Evolutionary conservation across 1,140 invertebrate genomes (phyloP).

Genomic region (Brachionus paranguensis): DNA sequence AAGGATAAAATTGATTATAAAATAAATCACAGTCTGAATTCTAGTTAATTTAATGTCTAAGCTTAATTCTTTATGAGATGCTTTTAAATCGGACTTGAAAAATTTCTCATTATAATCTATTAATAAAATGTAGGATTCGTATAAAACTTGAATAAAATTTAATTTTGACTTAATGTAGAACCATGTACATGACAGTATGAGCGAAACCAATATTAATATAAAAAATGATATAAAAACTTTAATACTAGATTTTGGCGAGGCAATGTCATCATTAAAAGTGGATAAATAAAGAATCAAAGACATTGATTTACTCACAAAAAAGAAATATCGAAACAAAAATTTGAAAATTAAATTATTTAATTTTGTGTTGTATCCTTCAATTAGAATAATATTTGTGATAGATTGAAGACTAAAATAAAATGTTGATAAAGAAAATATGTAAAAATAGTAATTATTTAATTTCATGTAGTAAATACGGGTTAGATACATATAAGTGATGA

Average conservation of each 20-base stretch:
- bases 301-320: background rate
- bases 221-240: background rate
- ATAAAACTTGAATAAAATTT: background rate
- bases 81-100: background rate
- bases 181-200: background rate
- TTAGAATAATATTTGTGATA: background rate
- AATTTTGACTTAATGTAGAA: background rate
- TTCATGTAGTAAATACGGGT: constrained; percentile 5
- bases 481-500: background rate
- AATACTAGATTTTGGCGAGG: background rate
- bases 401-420: constrained; percentile 11
- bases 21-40: background rate
- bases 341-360: constrained; percentile 10
- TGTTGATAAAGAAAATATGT: background rate
- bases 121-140: background rate
- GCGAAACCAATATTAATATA: background rate
- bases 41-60: background rate
- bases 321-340: constrained; percentile 26
- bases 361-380: background rate
- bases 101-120: constrained; percentile 1
- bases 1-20: background rate
- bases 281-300: background rate
- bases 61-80: background rate
- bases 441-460: background rate
- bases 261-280: background rate